Conservation (phyloP, 1,140 invertebrate genomes). For the Parapsyche elsis region DNA sequence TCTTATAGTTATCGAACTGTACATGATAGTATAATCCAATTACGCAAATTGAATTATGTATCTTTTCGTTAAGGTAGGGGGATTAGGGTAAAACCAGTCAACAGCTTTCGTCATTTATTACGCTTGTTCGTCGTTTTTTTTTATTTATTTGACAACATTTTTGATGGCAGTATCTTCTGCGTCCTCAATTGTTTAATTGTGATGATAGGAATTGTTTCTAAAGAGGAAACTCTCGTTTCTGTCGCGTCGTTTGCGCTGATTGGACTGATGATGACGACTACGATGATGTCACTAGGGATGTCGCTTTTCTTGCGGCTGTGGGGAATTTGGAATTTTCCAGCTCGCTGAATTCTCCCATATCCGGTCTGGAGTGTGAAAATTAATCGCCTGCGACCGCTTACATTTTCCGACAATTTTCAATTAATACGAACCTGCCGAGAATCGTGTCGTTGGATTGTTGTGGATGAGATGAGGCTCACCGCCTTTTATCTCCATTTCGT, state of each 20-base stretch:
- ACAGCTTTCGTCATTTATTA: too few species aligned
- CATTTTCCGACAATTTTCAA: background rate
- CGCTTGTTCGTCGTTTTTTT: background rate
- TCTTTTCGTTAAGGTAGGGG: background rate
- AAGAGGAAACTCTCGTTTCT: too few species aligned
- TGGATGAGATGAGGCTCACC: too few species aligned
- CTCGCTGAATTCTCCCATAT: background rate
- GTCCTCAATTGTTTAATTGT: background rate
- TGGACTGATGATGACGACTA: too few species aligned
- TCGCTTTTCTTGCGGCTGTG: too few species aligned
- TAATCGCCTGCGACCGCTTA: background rate
- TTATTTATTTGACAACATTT: too few species aligned
- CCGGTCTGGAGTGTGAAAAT: background rate
- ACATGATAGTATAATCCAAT: background rate
- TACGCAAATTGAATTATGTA: conserved; percentile 15
- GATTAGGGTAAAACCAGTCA: too few species aligned
- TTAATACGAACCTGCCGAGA: background rate
- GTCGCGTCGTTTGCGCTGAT: too few species aligned
- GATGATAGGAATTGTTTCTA: background rate
- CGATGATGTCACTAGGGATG: too few species aligned
- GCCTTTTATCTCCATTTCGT: too few species aligned
- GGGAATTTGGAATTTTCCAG: background rate
- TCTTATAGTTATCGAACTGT: background rate
- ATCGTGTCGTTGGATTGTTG: too few species aligned
- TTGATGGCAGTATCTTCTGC: too few species aligned